phyloP scores from a whole-genome alignment of 2,888 invertebrate genomes.

The Lepeophtheirus nordmannii region DNA sequence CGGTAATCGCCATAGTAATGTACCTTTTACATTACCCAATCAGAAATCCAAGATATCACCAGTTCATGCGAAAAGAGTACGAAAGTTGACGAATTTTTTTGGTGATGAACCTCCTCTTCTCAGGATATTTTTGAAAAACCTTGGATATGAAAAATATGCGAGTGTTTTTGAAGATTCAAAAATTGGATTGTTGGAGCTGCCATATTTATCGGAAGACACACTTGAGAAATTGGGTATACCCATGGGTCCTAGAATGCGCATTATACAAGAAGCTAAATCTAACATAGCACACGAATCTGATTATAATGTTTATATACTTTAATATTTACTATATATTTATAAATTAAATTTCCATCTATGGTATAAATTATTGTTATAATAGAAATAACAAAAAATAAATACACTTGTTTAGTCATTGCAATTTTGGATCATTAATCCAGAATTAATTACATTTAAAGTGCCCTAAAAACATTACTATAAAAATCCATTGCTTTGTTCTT shows the following conservation, averaged over 20 bases:
- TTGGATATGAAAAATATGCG: conserved; percentile 60
- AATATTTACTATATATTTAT: background rate
- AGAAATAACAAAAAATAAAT: no score
- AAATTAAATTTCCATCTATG: no score
- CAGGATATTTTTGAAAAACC: conserved; percentile 69
- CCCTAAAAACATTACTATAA: no score
- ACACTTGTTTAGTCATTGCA: no score
- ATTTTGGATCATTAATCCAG: no score
- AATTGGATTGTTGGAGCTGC: conserved; percentile 66
- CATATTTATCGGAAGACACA: conserved; percentile 73
- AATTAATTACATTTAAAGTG: no score
- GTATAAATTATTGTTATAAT: no score
- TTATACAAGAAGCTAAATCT: conserved; percentile 50
- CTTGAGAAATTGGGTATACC: conserved; percentile 77
- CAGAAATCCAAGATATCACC: background rate
- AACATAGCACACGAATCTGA: conserved; percentile 1
- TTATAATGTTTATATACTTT: background rate
- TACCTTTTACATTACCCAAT: background rate
- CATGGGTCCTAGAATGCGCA: conserved; percentile 67
- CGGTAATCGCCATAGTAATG: conserved; percentile 2
- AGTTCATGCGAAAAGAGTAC: conserved; percentile 43
- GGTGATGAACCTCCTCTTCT: conserved; percentile 80
- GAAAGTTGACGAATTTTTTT: conserved; percentile 79
- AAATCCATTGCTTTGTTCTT: no score
- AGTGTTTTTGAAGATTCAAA: conserved; percentile 20